Percentiles rank a stretch among this genome's conserved stretches.
Evolutionary conservation across 2,888 invertebrate species (phyloP).

Genomic region (Teleiodes luculella): DNA sequence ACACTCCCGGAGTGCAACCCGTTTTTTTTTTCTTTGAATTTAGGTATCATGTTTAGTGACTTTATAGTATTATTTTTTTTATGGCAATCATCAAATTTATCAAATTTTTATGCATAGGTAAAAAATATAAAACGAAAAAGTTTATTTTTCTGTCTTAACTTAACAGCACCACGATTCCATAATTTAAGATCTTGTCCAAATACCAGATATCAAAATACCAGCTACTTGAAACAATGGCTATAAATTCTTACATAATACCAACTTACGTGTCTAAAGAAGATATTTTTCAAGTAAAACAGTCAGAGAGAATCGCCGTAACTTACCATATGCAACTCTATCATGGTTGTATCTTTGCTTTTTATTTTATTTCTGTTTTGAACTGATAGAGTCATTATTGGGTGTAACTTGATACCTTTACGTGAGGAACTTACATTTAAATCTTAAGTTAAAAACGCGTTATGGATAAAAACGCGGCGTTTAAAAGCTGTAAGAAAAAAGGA

Average conservation of each 20-base stretch:
- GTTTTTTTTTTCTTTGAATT: too few relatives aligned
- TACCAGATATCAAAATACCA: background rate
- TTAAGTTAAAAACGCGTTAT: background rate
- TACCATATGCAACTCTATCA: conserved; percentile 12
- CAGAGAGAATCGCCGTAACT: conserved; percentile 14
- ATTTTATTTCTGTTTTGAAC: conserved; percentile 2
- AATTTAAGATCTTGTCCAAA: too few relatives aligned
- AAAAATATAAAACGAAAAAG: too few relatives aligned
- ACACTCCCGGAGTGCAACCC: too few relatives aligned
- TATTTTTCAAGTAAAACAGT: background rate
- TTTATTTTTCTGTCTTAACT: too few relatives aligned
- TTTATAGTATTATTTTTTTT: too few relatives aligned
- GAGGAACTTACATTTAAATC: background rate
- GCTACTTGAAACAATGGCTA: background rate
- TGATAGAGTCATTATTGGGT: conserved; percentile 24
- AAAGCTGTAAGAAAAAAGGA: background rate
- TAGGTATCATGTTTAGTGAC: too few relatives aligned
- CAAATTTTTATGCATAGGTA: too few relatives aligned
- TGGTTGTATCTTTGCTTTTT: conserved; percentile 8
- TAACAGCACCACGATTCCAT: too few relatives aligned
- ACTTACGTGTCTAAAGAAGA: conserved; percentile 3
- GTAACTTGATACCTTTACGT: conserved; percentile 10
- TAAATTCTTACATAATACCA: background rate
- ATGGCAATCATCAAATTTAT: too few relatives aligned
- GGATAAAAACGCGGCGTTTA: background rate